Conservation (phyloP, 2,888 invertebrate species). For the Dicranocentrus wangi region DNA sequence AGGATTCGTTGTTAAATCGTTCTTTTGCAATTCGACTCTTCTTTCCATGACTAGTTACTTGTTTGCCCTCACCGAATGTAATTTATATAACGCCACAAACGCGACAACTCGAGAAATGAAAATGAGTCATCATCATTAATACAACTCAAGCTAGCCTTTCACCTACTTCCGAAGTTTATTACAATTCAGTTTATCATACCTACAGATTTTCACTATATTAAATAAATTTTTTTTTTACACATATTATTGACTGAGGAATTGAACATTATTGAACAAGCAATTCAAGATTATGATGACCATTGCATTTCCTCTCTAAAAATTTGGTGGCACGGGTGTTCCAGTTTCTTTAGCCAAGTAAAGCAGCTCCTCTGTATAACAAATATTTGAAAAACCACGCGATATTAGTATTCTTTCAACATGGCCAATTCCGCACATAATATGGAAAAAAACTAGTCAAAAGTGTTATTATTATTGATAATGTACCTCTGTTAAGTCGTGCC, state of each 20-base stretch:
- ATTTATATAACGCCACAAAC: too few relatives aligned
- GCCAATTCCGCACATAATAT: too few relatives aligned
- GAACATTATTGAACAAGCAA: slow-evolving; percentile 44
- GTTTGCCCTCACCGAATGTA: too few relatives aligned
- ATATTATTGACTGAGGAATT: slow-evolving; percentile 48
- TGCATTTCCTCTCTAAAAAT: slow-evolving; percentile 68
- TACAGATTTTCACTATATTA: slow-evolving; percentile 41
- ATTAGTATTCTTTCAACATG: too few relatives aligned
- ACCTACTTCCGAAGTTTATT: background rate
- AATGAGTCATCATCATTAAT: too few relatives aligned
- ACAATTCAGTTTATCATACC: slow-evolving; percentile 20
- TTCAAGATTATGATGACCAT: background rate
- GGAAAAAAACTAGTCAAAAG: too few relatives aligned
- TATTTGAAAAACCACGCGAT: background rate
- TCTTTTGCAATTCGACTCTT: too few relatives aligned
- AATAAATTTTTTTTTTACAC: slow-evolving; percentile 30
- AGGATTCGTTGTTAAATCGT: too few relatives aligned
- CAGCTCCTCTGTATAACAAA: slow-evolving; percentile 74
- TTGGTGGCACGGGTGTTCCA: slow-evolving; percentile 73
- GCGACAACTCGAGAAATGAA: too few relatives aligned
- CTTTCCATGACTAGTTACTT: too few relatives aligned
- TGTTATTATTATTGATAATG: background rate
- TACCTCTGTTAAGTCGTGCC: slow-evolving; percentile 79
- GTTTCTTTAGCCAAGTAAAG: slow-evolving; percentile 74
- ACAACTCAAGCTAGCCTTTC: too few relatives aligned